Conservation (phyloP, 2,797 vertebrate species). For the Acrossocheilus fasciatus region DNA sequence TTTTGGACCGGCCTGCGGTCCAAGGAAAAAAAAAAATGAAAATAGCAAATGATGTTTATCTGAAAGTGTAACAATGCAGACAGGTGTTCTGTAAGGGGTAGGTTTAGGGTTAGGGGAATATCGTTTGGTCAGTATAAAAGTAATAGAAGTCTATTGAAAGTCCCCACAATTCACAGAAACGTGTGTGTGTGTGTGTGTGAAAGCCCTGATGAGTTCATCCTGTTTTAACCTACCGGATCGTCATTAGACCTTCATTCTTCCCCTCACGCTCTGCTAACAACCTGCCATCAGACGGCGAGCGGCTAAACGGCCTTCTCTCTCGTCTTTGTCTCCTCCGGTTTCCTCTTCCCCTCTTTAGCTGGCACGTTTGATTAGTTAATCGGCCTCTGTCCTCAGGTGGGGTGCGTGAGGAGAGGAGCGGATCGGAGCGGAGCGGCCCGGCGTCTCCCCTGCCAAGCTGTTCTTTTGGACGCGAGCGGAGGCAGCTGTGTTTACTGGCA, state of each 20-base stretch:
- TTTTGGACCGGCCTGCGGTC: too few species aligned
- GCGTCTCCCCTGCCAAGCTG: conserved; percentile 92
- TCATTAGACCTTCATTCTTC: conserved; percentile 40
- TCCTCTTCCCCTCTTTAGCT: conserved; percentile 80
- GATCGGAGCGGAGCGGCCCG: conserved; percentile 22
- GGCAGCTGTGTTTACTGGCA: conserved; percentile 99
- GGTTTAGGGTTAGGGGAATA: too few species aligned
- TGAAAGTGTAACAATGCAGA: too few species aligned
- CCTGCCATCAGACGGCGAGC: conserved; percentile 9
- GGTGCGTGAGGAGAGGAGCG: conserved; percentile 71
- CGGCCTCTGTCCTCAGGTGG: conserved; percentile 96
- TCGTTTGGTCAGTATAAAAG: too few species aligned
- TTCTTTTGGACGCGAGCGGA: conserved; percentile 99
- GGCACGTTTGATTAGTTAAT: conserved; percentile 86
- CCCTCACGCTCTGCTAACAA: conserved; percentile 1
- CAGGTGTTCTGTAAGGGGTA: too few species aligned
- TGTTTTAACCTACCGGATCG: conserved; percentile 14
- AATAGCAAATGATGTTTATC: too few species aligned
- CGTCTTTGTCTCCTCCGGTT: conserved; percentile 59
- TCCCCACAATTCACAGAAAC: too few species aligned
- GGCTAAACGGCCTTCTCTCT: conserved; percentile 40
- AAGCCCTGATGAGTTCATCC: background rate
- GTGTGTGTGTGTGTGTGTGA: conserved; percentile 5
- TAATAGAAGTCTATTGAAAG: too few species aligned
- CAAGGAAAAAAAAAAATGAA: too few species aligned